Evolutionary conservation across 2,113 vertebrate species (phyloP).

Genomic region (Grammomys surdaster): DNA sequence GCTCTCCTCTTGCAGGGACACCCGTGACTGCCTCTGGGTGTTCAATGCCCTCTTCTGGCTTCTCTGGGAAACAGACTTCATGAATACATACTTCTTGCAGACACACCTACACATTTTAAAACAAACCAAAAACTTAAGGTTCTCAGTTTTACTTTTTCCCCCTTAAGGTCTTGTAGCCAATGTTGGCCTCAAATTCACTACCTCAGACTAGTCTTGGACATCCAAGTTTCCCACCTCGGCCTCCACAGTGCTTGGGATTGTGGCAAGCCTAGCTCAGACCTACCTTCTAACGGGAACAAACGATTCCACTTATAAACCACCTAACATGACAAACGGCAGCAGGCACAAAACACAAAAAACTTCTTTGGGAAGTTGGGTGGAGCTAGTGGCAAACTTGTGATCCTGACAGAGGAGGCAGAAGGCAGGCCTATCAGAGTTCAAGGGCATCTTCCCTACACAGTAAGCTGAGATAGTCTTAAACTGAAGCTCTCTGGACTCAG

Average conservation of each 20-base stretch:
- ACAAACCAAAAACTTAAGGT: not conserved
- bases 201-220: not conserved
- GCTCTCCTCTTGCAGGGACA: not conserved
- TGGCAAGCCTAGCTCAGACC: not conserved
- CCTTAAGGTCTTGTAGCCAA: not conserved
- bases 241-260: not conserved
- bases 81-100: not conserved
- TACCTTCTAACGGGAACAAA: not conserved
- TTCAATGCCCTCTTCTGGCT: not conserved
- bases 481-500: not conserved
- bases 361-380: not conserved
- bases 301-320: not conserved
- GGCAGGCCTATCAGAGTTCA: not conserved
- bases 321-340: not conserved
- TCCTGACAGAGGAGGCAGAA: not conserved
- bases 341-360: not conserved
- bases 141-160: not conserved
- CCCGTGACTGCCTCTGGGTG: too few species aligned
- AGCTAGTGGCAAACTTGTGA: not conserved
- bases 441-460: not conserved
- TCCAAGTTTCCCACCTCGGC: not conserved
- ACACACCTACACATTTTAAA: not conserved
- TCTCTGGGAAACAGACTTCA: not conserved
- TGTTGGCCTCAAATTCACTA: not conserved
- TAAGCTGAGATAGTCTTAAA: not conserved